Conservation (phyloP, 2,797 vertebrate genomes). For the Gallinago solitaria region DNA sequence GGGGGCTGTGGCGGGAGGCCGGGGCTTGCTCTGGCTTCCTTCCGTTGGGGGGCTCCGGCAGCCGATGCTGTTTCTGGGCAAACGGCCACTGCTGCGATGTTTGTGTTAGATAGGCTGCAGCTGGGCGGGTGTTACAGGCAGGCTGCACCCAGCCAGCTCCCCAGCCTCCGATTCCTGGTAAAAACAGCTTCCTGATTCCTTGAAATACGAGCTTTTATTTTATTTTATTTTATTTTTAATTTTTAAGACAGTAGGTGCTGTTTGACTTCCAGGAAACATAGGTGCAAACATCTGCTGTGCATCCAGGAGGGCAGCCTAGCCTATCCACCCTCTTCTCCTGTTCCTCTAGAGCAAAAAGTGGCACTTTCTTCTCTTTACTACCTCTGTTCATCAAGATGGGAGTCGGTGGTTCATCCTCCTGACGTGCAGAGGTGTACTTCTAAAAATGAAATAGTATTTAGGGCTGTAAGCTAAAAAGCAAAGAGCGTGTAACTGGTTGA, state of each 20-base stretch:
- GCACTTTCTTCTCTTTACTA: background rate
- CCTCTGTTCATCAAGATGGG: background rate
- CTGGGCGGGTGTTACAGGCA: slow-evolving; percentile 52
- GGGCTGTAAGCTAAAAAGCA: background rate
- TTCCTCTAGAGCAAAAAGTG: background rate
- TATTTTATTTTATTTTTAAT: background rate
- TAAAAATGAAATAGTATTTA: background rate
- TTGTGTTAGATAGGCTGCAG: slow-evolving; percentile 61
- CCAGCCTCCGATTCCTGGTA: background rate
- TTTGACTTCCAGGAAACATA: background rate
- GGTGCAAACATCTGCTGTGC: background rate
- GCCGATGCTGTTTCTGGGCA: slow-evolving; percentile 63
- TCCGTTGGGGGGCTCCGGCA: slow-evolving; percentile 18
- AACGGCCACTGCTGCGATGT: slow-evolving; percentile 35
- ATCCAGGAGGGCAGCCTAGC: background rate
- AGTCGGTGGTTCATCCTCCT: background rate
- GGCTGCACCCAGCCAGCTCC: background rate
- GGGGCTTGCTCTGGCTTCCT: slow-evolving; percentile 27
- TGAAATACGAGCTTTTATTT: background rate
- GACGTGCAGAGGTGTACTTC: background rate
- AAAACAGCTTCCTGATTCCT: background rate
- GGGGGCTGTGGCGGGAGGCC: background rate
- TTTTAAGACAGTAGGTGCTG: background rate
- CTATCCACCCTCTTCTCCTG: background rate
- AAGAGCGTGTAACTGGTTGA: background rate